Conservation (phyloP, 1,140 invertebrate genomes). For the Contarinia nasturtii region DNA sequence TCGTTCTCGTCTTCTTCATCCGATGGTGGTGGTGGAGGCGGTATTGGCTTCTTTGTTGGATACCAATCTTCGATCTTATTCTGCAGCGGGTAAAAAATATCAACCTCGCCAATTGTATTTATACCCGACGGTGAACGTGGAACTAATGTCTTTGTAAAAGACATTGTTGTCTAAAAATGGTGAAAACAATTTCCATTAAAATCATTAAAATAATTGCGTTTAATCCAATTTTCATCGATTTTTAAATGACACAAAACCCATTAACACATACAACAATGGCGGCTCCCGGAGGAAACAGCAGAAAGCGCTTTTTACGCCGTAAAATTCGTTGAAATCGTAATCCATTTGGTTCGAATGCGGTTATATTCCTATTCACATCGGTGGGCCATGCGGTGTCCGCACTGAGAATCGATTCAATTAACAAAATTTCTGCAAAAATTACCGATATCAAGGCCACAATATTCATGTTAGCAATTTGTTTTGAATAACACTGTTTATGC, state of each 20-base stretch:
- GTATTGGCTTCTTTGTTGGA: conserved; percentile 9
- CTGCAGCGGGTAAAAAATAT: conserved; percentile 19
- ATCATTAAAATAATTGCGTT: no score
- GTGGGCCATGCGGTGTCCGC: not conserved
- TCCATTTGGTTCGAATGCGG: not conserved
- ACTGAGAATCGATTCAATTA: not conserved
- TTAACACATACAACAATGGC: not conserved
- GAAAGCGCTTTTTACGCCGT: not conserved
- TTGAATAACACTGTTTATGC: no score
- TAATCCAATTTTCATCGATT: no score
- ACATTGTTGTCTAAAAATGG: conserved; percentile 20
- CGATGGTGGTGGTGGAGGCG: conserved; percentile 5
- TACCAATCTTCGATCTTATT: conserved; percentile 2
- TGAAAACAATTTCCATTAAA: no score
- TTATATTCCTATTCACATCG: not conserved
- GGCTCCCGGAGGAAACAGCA: conserved; percentile 1
- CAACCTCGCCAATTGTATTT: conserved; percentile 23
- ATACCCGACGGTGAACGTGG: conserved; percentile 25
- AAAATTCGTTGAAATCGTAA: not conserved
- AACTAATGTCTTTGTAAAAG: conserved; percentile 22
- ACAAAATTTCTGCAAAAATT: no score
- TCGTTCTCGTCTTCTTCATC: no score
- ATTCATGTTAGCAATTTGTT: no score
- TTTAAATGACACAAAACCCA: no score
- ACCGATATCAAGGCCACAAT: no score